These are phyloP conservation scores for Lycia hirtaria DNA, from an alignment of 2,888 invertebrate species.

Conservation along the genomic window DNA sequence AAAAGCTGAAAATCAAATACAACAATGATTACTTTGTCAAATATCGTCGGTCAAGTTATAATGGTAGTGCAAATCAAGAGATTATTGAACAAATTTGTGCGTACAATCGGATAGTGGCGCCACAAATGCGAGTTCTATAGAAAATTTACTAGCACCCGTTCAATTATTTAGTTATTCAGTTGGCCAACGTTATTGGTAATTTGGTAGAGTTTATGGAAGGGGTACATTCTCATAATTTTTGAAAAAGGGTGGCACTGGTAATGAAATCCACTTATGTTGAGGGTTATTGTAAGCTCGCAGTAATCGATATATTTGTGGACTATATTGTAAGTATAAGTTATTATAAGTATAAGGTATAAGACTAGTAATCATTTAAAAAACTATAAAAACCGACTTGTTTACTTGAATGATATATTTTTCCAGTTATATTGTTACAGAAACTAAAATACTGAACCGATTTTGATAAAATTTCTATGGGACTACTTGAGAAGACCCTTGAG, in stretches of 20 bases:
- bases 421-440: no score
- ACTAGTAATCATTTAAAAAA: no score
- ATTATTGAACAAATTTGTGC: neutral
- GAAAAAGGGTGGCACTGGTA: slow-evolving; percentile 42
- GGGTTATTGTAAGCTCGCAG: slow-evolving; percentile 52
- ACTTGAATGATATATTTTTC: no score
- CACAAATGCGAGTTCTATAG: neutral
- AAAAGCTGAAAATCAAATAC: neutral
- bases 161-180: neutral
- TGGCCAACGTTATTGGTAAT: neutral
- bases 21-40: neutral
- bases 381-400: neutral
- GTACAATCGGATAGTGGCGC: neutral
- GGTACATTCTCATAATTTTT: slow-evolving; percentile 32
- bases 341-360: neutral
- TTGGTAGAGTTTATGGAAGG: neutral
- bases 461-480: no score
- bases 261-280: slow-evolving; percentile 52
- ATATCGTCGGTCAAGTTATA: neutral
- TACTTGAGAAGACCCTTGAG: no score
- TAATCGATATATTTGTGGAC: slow-evolving; percentile 68
- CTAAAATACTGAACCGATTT: no score
- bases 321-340: slow-evolving; percentile 39
- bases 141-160: neutral
- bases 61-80: slow-evolving; percentile 14